Percentiles rank a stretch among this genome's conserved stretches.
Conservation (phyloP, 2,797 vertebrate species). For the Sebastes nivosus region DNA sequence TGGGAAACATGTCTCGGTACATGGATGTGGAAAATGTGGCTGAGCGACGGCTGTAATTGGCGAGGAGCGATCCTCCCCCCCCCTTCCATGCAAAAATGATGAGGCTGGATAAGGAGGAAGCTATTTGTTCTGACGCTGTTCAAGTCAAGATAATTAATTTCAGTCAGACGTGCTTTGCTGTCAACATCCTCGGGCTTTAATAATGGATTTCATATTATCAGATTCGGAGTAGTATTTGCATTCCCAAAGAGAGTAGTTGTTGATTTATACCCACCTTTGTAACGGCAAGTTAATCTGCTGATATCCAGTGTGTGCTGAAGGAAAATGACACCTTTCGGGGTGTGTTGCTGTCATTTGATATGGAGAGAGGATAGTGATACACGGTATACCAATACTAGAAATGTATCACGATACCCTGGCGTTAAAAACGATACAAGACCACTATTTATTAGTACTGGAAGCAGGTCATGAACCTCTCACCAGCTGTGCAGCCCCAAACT, state of each 20-base stretch:
- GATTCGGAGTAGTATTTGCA: conserved; percentile 33
- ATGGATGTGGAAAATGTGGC: conserved; percentile 8
- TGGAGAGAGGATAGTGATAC: too few relatives aligned
- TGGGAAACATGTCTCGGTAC: conserved; percentile 7
- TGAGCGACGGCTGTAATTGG: conserved; percentile 29
- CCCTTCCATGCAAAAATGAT: conserved; percentile 16
- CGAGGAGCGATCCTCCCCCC: not conserved
- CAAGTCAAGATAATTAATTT: conserved; percentile 67
- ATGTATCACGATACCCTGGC: too few relatives aligned
- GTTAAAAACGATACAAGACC: too few relatives aligned
- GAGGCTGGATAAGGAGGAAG: conserved; percentile 48
- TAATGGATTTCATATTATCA: conserved; percentile 49
- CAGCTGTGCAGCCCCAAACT: too few relatives aligned
- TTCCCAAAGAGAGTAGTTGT: conserved; percentile 9
- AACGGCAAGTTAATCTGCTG: not conserved
- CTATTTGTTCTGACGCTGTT: conserved; percentile 50
- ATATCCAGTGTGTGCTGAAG: not conserved
- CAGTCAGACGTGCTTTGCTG: conserved; percentile 45
- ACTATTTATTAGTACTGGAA: too few relatives aligned
- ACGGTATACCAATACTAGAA: too few relatives aligned
- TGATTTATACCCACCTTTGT: not conserved
- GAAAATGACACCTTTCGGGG: not conserved
- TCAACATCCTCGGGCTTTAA: conserved; percentile 55
- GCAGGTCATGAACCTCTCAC: too few relatives aligned
- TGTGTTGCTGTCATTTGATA: not conserved